These are phyloP conservation scores for Melangyna quadrimaculata DNA, from an alignment of 2,888 invertebrate species.

Conservation along the genomic window DNA sequence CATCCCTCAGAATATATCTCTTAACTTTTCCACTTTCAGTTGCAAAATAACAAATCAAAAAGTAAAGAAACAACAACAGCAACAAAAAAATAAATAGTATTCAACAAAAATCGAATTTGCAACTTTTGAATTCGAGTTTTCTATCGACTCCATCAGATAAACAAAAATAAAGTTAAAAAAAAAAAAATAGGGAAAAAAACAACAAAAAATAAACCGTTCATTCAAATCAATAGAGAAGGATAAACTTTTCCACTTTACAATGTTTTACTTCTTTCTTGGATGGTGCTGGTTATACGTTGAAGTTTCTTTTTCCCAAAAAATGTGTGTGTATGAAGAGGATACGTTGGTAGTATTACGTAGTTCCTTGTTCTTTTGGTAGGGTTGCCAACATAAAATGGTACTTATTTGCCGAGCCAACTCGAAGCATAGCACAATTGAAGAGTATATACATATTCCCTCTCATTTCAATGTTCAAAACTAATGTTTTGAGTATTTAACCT, in stretches of 20 bases:
- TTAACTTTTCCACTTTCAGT: conserved; percentile 53
- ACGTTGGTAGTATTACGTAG: background rate
- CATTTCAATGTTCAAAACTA: too few relatives aligned
- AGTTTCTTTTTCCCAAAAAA: conserved; percentile 34
- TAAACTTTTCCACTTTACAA: conserved; percentile 69
- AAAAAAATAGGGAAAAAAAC: background rate
- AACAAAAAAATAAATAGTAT: background rate
- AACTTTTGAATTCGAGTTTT: conserved; percentile 45
- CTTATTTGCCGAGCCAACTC: too few relatives aligned
- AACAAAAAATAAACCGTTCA: conserved; percentile 30
- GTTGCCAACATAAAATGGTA: background rate
- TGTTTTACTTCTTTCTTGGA: conserved; percentile 53
- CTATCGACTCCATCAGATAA: conserved; percentile 52
- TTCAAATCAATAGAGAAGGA: conserved; percentile 65
- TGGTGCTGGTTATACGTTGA: conserved; percentile 31
- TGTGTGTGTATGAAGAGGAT: background rate
- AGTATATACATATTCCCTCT: too few relatives aligned
- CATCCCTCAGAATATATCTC: conserved; percentile 27
- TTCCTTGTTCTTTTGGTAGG: background rate
- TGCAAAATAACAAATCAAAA: conserved; percentile 34
- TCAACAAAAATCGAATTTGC: conserved; percentile 57
- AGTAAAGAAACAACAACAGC: background rate
- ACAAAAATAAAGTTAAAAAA: conserved; percentile 4
- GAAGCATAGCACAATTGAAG: too few relatives aligned
- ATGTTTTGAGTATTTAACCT: too few relatives aligned